phyloP scores from a whole-genome alignment of 2,888 invertebrate species.

The Venusia cambrica region DNA sequence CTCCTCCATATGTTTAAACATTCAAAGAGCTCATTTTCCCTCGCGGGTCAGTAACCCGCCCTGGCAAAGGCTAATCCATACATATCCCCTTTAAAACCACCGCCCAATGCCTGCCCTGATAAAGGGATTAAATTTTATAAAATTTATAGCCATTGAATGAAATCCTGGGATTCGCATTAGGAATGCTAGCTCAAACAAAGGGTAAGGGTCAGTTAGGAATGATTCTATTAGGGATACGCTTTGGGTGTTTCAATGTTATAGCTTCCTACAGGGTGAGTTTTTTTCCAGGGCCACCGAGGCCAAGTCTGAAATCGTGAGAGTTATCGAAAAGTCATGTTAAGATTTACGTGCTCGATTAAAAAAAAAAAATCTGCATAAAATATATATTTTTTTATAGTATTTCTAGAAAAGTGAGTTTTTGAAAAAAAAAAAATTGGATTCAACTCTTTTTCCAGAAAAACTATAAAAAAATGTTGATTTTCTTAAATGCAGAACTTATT shows the following conservation, averaged over 20 bases:
- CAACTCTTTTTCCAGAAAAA: too few species aligned
- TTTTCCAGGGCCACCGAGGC: too few species aligned
- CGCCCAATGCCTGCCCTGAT: conserved; percentile 50
- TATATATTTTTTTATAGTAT: too few species aligned
- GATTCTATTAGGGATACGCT: conserved; percentile 28
- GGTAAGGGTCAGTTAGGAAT: conserved; percentile 28
- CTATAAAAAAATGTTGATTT: too few species aligned
- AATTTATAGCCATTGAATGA: conserved; percentile 57
- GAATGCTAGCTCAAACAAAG: conserved; percentile 32
- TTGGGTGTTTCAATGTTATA: conserved; percentile 14
- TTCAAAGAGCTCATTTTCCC: conserved; percentile 1
- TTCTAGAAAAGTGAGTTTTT: too few species aligned
- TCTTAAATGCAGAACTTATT: too few species aligned
- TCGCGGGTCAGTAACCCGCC: conserved; percentile 6
- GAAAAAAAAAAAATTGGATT: too few species aligned
- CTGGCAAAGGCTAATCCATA: conserved; percentile 39
- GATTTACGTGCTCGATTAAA: too few species aligned
- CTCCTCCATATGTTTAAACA: conserved; percentile 1
- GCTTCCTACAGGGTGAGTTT: too few species aligned
- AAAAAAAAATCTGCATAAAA: too few species aligned
- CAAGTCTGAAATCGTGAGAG: too few species aligned
- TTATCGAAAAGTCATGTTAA: too few species aligned
- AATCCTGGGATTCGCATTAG: conserved; percentile 38
- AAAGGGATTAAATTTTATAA: conserved; percentile 71
- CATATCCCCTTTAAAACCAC: conserved; percentile 35